Evolutionary conservation across 2,113 vertebrate genomes (phyloP).

Genomic region (Lamprotornis superbus): DNA sequence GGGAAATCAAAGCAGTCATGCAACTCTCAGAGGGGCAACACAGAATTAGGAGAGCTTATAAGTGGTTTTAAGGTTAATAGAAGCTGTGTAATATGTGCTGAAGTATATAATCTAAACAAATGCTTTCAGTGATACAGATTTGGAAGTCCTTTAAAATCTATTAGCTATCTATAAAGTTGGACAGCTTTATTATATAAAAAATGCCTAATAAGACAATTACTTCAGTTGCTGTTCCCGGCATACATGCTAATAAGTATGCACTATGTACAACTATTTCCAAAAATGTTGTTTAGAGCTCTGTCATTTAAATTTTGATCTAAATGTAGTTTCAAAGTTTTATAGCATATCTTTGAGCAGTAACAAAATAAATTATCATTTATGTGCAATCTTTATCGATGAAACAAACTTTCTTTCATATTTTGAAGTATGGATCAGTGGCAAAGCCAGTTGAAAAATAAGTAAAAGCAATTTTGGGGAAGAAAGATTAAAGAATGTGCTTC

Average conservation of each 20-base stretch:
- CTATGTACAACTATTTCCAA: background rate
- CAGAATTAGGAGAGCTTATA: background rate
- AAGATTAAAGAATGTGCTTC: background rate
- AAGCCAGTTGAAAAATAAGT: background rate
- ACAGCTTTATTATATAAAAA: background rate
- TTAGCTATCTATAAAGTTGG: background rate
- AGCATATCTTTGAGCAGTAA: background rate
- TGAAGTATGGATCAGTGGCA: background rate
- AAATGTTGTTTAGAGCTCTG: background rate
- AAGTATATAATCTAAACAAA: background rate
- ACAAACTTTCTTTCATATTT: background rate
- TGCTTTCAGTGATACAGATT: background rate
- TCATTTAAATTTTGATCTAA: background rate
- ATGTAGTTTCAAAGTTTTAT: background rate
- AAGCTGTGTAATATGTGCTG: background rate
- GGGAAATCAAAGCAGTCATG: background rate
- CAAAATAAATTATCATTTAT: background rate
- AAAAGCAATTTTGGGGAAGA: background rate
- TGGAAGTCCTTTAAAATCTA: background rate
- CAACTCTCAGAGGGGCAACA: background rate
- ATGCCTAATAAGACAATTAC: background rate
- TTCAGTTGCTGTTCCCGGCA: background rate
- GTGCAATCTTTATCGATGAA: background rate
- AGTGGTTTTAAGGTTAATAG: background rate
- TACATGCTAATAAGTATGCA: background rate